Base-by-base conservation (phyloP, 2,888 invertebrate genomes). In the Tetragnatha montana region DNA sequence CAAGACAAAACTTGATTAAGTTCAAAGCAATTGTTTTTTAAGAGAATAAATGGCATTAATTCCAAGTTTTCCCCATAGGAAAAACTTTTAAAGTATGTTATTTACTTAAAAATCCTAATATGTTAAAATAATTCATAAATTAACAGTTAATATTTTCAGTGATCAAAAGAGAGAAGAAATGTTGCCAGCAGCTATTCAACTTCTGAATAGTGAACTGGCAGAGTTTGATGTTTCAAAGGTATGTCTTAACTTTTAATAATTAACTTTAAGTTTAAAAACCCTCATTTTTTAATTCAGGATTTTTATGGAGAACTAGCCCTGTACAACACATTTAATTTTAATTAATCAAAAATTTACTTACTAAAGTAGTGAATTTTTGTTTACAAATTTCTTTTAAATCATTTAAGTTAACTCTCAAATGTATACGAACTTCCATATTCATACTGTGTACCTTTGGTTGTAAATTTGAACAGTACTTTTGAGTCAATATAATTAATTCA, bases 211-310 rank as follows among this genome's bases (percentile, higher is more conserved):
- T 90, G 93, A 93, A 92, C 93, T 93, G 47, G 93, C 93, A 68
- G 94, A 94, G 89, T 94, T 94, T 92, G 94, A 94, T 92, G 93
- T 94, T 19, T 92, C 93, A 4, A 93, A 94, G 93, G 94, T 93
- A 92, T 87, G 75, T 21, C 69, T 12, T 17, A 60, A 60, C 60
- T 60, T 10, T 60, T 35, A 10, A 12, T 14, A 8, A 8, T 73
- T 8, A 8, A 19, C 17, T 49, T 70, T 78, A 19, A 50, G 17
- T 50, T 75, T 51, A 21, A 50, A 76, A 78, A 17, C 47, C 22
- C 51, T 49, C 4, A 70, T 12, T 71, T 19, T 70, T 70, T 17
- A 1, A 70, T 35, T 19, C 47, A 14, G n/a, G 12, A 19, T 19
- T n/a, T n/a, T 47, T 4, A 8, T n/a, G 1, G 6, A 50, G 17